phyloP scores from a whole-genome alignment of 2,113 vertebrate species.

The Neolamprologus devosi region DNA sequence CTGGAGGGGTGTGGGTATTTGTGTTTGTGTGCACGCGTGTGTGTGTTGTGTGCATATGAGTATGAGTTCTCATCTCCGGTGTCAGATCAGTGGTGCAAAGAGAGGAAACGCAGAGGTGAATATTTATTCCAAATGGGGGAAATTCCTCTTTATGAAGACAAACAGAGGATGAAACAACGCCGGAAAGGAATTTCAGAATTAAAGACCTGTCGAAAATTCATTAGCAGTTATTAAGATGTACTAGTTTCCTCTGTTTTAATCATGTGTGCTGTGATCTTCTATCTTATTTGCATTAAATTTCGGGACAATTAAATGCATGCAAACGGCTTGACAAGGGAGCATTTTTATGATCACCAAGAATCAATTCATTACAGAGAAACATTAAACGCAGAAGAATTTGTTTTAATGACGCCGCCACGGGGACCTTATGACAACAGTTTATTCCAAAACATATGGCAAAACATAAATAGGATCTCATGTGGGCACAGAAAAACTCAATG shows the following conservation, averaged over 20 bases:
- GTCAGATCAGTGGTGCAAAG: slow-evolving; percentile 46
- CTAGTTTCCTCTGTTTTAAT: not conserved
- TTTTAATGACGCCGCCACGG: not conserved
- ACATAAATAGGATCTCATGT: slow-evolving; percentile 9
- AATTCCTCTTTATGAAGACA: slow-evolving; percentile 45
- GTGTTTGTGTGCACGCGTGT: not conserved
- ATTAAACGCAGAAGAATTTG: not conserved
- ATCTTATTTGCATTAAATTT: not conserved
- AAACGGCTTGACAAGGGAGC: not conserved
- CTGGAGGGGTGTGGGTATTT: slow-evolving; percentile 6
- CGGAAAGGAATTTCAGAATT: not conserved
- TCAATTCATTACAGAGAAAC: slow-evolving; percentile 6
- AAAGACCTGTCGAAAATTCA: not conserved
- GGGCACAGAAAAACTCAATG: not conserved
- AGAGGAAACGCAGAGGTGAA: slow-evolving; percentile 43
- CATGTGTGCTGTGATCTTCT: not conserved
- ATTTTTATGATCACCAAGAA: not conserved
- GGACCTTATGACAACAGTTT: slow-evolving; percentile 13
- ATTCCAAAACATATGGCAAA: slow-evolving; percentile 2
- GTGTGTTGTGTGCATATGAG: not conserved
- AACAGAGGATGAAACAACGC: not conserved
- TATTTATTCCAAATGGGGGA: slow-evolving; percentile 55
- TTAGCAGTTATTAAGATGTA: slow-evolving; percentile 4
- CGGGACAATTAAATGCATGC: not conserved
- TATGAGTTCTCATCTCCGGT: slow-evolving; percentile 40